Evolutionary conservation across 30 jellyfish, hydroid and myxozoan genomes (phyloP).

Genomic region (Hydra vulgaris): DNA sequence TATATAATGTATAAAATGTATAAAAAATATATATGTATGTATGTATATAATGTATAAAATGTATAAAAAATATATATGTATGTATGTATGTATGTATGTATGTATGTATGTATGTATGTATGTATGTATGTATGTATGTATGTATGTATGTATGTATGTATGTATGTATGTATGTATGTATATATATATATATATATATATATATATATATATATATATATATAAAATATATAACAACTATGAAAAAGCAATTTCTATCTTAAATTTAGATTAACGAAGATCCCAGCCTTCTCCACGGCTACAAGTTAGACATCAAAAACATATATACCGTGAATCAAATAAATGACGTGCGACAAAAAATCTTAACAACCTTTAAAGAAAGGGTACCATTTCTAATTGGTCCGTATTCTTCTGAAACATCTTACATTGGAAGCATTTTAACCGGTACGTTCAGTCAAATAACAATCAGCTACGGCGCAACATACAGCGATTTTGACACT

Average conservation of each 20-base stretch:
- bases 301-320: not conserved
- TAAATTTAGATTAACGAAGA: not conserved
- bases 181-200: too few species aligned
- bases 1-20: too few species aligned
- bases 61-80: too few species aligned
- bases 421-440: constrained; percentile 18
- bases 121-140: too few species aligned
- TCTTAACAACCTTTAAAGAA: constrained; percentile 9
- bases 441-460: constrained; percentile 4
- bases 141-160: too few species aligned
- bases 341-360: not conserved
- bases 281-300: not conserved
- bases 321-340: not conserved
- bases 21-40: too few species aligned
- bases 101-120: too few species aligned
- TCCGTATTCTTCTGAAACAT: constrained; percentile 24
- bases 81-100: too few species aligned
- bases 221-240: too few species aligned
- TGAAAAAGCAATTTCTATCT: not conserved
- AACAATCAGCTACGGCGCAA: not conserved
- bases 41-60: too few species aligned
- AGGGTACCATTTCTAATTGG: constrained; percentile 15
- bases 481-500: constrained; percentile 3
- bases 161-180: too few species aligned
- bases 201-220: too few species aligned